These are phyloP conservation scores for Hemiprocne comata DNA, from an alignment of 2,113 vertebrate genomes.

Conservation along the genomic window DNA sequence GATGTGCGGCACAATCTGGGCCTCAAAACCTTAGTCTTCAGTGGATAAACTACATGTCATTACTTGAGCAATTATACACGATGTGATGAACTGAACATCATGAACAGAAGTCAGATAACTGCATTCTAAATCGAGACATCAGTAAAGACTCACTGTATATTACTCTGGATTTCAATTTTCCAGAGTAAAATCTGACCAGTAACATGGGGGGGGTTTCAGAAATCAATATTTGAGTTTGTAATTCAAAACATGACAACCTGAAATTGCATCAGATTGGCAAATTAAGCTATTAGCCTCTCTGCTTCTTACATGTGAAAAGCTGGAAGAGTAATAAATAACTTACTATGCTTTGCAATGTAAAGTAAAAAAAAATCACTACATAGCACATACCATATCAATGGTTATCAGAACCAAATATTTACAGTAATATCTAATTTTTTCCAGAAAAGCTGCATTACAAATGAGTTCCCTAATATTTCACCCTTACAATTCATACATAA, in stretches of 20 bases:
- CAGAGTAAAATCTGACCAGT: neutral
- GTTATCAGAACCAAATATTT: neutral
- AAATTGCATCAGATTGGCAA: neutral
- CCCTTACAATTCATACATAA: neutral
- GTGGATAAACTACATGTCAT: neutral
- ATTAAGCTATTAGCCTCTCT: neutral
- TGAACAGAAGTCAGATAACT: neutral
- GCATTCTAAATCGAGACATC: neutral
- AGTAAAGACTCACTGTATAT: neutral
- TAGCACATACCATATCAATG: neutral
- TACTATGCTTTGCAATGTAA: neutral
- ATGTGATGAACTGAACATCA: neutral
- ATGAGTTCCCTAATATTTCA: neutral
- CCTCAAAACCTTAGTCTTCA: neutral
- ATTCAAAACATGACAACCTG: neutral
- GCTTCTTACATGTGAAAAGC: neutral
- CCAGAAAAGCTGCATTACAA: neutral
- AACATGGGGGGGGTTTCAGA: neutral
- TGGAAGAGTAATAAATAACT: neutral
- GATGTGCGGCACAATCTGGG: neutral
- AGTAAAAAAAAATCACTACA: neutral
- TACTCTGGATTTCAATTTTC: neutral
- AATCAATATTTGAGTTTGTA: neutral
- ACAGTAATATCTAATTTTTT: neutral
- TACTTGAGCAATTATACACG: neutral